These are phyloP conservation scores for Drosophila tanythrix DNA, from an alignment of 2,888 invertebrate species.

Conservation along the genomic window DNA sequence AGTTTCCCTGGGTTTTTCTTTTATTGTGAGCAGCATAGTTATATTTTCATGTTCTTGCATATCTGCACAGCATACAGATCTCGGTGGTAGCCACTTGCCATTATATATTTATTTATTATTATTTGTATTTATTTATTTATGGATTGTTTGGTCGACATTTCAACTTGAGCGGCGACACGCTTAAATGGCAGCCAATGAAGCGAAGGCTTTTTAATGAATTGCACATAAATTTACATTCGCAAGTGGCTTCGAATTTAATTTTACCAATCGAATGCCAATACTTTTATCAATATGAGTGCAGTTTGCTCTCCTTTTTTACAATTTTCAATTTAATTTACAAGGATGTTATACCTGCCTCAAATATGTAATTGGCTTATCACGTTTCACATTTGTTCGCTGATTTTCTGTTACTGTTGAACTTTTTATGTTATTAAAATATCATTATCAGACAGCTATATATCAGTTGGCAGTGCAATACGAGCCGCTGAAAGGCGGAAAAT, in stretches of 20 bases:
- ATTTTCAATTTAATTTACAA: slow-evolving; percentile 64
- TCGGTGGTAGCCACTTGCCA: not conserved
- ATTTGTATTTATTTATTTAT: slow-evolving; percentile 38
- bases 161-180: slow-evolving; percentile 32
- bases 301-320: slow-evolving; percentile 2
- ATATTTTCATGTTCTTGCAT: slow-evolving; percentile 4
- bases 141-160: slow-evolving; percentile 32
- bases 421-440: slow-evolving; percentile 1
- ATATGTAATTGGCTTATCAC: slow-evolving; percentile 54
- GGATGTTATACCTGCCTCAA: slow-evolving; percentile 18
- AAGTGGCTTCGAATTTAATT: slow-evolving; percentile 57
- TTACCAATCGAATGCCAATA: slow-evolving; percentile 7
- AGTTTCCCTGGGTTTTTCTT: slow-evolving; percentile 15
- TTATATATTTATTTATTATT: slow-evolving; percentile 19
- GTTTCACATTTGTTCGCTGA: slow-evolving; percentile 18
- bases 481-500: not conserved
- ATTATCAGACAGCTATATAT: slow-evolving; percentile 1
- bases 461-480: not conserved
- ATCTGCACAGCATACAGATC: not conserved
- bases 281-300: slow-evolving; percentile 2
- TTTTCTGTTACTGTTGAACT: slow-evolving; percentile 15
- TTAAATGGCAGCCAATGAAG: slow-evolving; percentile 69
- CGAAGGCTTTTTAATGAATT: slow-evolving; percentile 74
- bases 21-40: not conserved
- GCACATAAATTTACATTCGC: slow-evolving; percentile 61